These are phyloP conservation scores for Drosophila sp. DNA, from an alignment of 1,140 invertebrate genomes.

Conservation along the genomic window DNA sequence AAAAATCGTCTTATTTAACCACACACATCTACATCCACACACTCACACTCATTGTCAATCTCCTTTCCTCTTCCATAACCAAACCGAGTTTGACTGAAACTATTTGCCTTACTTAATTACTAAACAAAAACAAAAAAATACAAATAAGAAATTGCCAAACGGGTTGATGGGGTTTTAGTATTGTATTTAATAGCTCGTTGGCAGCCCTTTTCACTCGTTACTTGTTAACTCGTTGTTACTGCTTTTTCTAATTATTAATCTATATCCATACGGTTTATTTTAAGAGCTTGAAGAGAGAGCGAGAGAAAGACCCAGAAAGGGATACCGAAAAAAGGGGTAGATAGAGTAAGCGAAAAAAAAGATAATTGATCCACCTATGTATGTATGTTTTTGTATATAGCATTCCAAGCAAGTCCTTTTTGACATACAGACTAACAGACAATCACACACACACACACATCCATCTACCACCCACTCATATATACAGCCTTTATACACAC, in stretches of 20 bases:
- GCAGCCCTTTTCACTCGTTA: slow-evolving; percentile 1
- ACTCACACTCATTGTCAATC: neutral
- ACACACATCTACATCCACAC: neutral
- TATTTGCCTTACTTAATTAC: neutral
- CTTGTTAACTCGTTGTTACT: neutral
- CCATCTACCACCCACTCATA: slow-evolving; percentile 6
- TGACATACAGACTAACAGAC: slow-evolving; percentile 30
- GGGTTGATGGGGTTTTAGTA: neutral
- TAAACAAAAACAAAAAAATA: neutral
- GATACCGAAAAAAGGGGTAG: too few species aligned
- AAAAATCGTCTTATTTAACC: neutral
- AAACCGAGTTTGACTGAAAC: slow-evolving; percentile 1
- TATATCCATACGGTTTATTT: neutral
- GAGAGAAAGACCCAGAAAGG: neutral
- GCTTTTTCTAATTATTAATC: neutral
- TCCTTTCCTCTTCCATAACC: neutral
- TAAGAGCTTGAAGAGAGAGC: neutral
- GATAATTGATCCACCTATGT: neutral
- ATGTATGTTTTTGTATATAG: slow-evolving; percentile 2
- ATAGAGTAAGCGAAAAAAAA: neutral
- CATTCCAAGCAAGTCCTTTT: neutral
- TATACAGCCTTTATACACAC: neutral
- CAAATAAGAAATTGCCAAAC: neutral
- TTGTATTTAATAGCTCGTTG: neutral
- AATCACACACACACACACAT: slow-evolving; percentile 3